These are phyloP conservation scores for Leucosticte australis DNA, from an alignment of 2,113 vertebrate genomes.

Conservation along the genomic window DNA sequence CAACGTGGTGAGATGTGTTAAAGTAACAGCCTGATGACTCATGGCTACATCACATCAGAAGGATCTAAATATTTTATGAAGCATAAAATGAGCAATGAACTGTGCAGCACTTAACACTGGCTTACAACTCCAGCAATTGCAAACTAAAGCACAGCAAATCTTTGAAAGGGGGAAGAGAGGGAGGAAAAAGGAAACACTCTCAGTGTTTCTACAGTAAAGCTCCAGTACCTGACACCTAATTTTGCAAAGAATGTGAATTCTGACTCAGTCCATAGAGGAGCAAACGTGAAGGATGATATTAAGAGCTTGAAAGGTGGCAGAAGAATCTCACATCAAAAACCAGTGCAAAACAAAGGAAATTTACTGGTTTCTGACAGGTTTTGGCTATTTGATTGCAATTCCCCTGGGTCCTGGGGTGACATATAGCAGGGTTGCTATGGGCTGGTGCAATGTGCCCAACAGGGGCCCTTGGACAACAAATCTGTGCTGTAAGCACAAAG, in stretches of 20 bases:
- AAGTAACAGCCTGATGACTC: constrained; percentile 50
- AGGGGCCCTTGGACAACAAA: background rate
- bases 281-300: background rate
- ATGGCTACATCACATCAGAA: background rate
- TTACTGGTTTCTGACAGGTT: background rate
- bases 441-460: background rate
- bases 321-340: background rate
- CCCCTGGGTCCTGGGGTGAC: fast-evolving
- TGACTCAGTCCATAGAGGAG: background rate
- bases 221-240: fast-evolving
- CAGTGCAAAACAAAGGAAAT: background rate
- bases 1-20: background rate
- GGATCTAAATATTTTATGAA: constrained; percentile 63
- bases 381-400: background rate
- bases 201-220: background rate
- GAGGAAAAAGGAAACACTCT: background rate
- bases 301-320: background rate
- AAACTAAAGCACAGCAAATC: background rate
- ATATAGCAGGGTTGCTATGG: background rate
- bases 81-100: constrained; percentile 48
- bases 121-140: constrained; percentile 18
- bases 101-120: constrained; percentile 17
- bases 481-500: background rate
- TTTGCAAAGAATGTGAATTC: background rate
- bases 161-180: background rate